Evolutionary conservation across 1,140 invertebrate genomes (phyloP).

Genomic region (Drosophila sechellia): DNA sequence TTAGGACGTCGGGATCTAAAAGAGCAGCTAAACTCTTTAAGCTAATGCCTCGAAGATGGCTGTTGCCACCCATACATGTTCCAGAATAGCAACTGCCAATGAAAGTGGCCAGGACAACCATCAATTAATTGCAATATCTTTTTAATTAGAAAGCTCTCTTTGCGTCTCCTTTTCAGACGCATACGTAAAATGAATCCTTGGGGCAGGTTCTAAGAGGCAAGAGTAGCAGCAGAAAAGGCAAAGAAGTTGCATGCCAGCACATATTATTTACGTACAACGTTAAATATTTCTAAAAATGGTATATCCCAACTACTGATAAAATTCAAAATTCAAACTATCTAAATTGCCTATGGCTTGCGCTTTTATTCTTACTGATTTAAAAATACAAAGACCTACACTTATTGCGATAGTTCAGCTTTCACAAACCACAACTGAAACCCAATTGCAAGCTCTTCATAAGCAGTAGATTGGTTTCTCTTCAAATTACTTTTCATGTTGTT

Average conservation of each 20-base stretch:
- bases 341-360: no score
- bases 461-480: background rate
- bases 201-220: no score
- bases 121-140: constrained; percentile 65
- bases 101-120: constrained; percentile 38
- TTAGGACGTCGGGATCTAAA: constrained; percentile 19
- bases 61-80: constrained; percentile 6
- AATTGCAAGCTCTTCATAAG: background rate
- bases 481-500: constrained; percentile 3
- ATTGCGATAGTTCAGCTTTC: background rate
- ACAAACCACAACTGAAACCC: background rate
- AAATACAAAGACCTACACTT: no score
- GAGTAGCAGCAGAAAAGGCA: no score
- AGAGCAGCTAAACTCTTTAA: constrained; percentile 50
- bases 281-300: no score
- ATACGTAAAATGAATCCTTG: no score
- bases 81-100: constrained; percentile 17
- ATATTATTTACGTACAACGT: no score
- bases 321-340: no score
- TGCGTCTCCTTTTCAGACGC: constrained; percentile 4
- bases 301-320: no score
- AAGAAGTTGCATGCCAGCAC: no score
- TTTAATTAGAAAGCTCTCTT: background rate
- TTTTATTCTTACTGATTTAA: no score
- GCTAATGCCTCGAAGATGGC: constrained; percentile 1